Conservation (phyloP, 2,113 vertebrate genomes). For the Spea bombifrons region DNA sequence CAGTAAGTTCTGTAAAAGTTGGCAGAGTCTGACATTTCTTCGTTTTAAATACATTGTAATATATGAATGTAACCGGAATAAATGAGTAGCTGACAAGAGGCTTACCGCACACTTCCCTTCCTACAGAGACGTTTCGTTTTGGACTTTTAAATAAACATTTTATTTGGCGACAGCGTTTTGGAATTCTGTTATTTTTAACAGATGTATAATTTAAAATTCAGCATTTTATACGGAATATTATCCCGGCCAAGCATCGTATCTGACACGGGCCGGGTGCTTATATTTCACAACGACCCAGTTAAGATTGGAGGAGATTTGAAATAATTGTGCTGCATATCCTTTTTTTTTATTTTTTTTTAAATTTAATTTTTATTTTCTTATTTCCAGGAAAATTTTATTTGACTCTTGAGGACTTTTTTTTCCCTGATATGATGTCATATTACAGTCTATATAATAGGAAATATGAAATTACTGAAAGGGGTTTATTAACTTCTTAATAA, state of each 20-base stretch:
- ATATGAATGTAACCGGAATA: conserved; percentile 1
- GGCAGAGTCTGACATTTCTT: neutral
- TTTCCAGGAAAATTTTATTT: neutral
- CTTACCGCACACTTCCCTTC: conserved; percentile 21
- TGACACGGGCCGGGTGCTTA: neutral
- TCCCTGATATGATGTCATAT: neutral
- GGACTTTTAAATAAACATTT: conserved; percentile 23
- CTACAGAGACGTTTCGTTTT: conserved; percentile 4
- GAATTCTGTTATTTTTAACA: conserved; percentile 9
- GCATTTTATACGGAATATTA: conserved; percentile 31
- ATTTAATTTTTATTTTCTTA: neutral
- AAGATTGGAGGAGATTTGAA: neutral
- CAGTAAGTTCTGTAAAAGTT: neutral
- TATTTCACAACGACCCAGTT: neutral
- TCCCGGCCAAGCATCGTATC: neutral
- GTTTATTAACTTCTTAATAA: too few relatives aligned
- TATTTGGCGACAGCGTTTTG: conserved; percentile 13
- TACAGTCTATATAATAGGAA: neutral
- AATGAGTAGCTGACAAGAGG: neutral
- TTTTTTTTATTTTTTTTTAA: neutral
- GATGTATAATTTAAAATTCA: conserved; percentile 30
- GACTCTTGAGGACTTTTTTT: neutral
- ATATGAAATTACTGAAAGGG: too few relatives aligned
- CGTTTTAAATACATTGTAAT: neutral
- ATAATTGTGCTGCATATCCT: neutral